Conservation (phyloP, 1,140 invertebrate genomes). For the Ostrea denselamellosa region DNA sequence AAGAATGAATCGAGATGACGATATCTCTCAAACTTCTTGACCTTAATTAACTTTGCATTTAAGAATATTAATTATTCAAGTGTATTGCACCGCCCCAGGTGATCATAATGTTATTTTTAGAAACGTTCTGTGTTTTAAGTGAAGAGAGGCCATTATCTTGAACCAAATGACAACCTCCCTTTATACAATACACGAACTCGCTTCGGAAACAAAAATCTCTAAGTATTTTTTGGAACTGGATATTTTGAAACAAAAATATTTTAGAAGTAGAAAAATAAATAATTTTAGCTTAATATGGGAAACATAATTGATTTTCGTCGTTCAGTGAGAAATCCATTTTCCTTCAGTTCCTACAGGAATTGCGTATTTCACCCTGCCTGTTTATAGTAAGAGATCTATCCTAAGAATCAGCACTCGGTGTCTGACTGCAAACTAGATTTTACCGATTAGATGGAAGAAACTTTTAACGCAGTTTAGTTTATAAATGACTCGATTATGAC, state of each 20-base stretch:
- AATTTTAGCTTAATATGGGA: background rate
- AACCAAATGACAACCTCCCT: too few species aligned
- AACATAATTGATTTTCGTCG: constrained; percentile 35
- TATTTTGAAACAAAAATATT: constrained; percentile 16
- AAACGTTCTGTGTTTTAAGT: background rate
- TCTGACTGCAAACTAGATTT: background rate
- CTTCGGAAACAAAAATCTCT: background rate
- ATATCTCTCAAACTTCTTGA: background rate
- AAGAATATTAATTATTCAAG: constrained; percentile 12
- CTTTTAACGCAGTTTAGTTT: constrained; percentile 7
- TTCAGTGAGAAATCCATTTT: constrained; percentile 20
- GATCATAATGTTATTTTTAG: background rate
- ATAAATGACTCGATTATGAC: background rate
- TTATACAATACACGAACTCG: background rate
- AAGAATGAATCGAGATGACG: background rate
- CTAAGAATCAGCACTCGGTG: background rate
- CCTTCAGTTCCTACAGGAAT: background rate
- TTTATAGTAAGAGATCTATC: background rate
- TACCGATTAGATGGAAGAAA: background rate
- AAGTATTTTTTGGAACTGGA: background rate
- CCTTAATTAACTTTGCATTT: background rate
- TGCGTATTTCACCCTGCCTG: background rate
- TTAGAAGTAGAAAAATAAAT: background rate
- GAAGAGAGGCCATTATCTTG: background rate
- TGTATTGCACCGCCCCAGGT: background rate